Base-by-base conservation (phyloP, 35 echinoderm and acorn worm species). In the Patiria miniata region DNA sequence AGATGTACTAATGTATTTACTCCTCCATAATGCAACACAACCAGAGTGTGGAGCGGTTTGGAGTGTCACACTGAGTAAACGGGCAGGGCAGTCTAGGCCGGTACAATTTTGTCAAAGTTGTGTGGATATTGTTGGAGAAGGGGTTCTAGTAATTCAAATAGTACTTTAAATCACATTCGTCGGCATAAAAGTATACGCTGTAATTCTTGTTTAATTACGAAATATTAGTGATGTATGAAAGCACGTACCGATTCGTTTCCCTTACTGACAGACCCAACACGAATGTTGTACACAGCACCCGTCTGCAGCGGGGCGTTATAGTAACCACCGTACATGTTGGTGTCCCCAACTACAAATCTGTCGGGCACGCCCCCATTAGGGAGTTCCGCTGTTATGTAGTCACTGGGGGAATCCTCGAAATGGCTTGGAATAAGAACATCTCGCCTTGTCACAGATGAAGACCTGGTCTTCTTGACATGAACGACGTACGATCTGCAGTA, bases 231-330 rank as follows among this genome's bases (percentile, higher is more conserved):
- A n/a, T n/a, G n/a, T n/a, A n/a, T 6, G 42, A 47, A 47, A 6
- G 42, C 42, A 47, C 84, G 5, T 83, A 84, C 81, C 81, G 38
- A 18, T 40, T 59, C 73, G 1, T 77, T 54, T 28, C 78, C 34
- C 32, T 86, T 68, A 54, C 87, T 78, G 39, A 89, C 87, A 7
- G 87, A 54, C 39, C 92, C 88, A 38, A 84, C 40, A 12, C 73
- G n/a, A 80, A 94, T 79, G 26, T 94, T 77, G 59, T 94, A 94
- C 1, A 77, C 61, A 12, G 57, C 68, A 18, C 83, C 83, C 52
- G 73, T 77, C 39, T 83, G 28, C 23, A 94, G 84, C 17, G 93
- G 93, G 82, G 93, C 78, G 39, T 94, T 94, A 78, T 87, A 82
- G 39, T 91, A 94, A n/a, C 30, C 32, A 26, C 84, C 88, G 78